Percentiles rank a stretch among this genome's conserved stretches.
Evolutionary conservation across 1,140 invertebrate genomes (phyloP).

Genomic region (Meloidogyne exigua): DNA sequence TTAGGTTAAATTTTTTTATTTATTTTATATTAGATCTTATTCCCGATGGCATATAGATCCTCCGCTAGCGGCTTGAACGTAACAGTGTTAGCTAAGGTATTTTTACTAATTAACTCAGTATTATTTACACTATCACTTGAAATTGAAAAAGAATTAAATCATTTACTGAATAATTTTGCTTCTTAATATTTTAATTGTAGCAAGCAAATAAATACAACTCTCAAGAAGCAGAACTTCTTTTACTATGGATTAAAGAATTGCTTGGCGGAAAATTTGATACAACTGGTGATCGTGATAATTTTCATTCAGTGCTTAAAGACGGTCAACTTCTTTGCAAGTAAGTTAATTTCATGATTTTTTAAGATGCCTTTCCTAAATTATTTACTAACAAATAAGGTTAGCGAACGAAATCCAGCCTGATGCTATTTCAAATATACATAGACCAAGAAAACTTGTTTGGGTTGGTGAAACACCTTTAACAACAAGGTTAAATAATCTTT

Average conservation of each 20-base stretch:
- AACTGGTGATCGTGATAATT: constrained; percentile 11
- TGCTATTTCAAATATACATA: constrained; percentile 14
- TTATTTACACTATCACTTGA: too few relatives aligned
- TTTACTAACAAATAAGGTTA: neutral
- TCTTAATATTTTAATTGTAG: neutral
- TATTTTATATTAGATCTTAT: too few relatives aligned
- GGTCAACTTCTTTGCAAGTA: constrained; percentile 23
- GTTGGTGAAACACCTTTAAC: constrained; percentile 26
- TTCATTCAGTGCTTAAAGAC: constrained; percentile 23
- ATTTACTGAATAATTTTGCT: neutral
- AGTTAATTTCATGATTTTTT: neutral
- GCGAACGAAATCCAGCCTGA: constrained; percentile 16
- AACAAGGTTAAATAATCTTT: too few relatives aligned
- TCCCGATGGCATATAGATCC: neutral
- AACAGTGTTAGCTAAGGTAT: neutral
- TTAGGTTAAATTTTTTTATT: too few relatives aligned
- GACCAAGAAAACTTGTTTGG: constrained; percentile 25
- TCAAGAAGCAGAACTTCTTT: constrained; percentile 17
- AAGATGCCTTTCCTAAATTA: too few relatives aligned
- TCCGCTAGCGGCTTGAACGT: neutral
- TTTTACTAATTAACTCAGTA: too few relatives aligned
- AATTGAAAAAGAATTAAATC: neutral
- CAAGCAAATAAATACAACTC: constrained; percentile 20
- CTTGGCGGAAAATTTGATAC: constrained; percentile 17
- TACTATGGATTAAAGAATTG: constrained; percentile 22